Evolutionary conservation across 2,113 vertebrate genomes (phyloP).

Genomic region (Trichechus manatus): DNA sequence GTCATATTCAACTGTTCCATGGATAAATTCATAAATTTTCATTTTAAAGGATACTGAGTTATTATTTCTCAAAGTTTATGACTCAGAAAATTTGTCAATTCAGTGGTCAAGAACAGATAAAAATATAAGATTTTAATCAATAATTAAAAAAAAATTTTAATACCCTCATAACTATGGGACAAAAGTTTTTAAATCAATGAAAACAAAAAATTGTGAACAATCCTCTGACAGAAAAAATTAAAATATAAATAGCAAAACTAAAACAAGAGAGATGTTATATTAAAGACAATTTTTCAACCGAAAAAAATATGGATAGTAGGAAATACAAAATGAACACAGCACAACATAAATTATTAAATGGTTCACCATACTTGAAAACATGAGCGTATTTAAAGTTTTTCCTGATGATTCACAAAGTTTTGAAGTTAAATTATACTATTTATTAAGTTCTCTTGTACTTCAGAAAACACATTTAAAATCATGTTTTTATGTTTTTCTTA

Average conservation of each 20-base stretch:
- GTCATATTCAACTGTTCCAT: constrained; percentile 35
- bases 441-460: background rate
- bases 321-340: constrained; percentile 55
- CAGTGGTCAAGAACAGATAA: constrained; percentile 43
- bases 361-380: constrained; percentile 25
- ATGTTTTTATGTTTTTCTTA: constrained; percentile 6
- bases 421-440: background rate
- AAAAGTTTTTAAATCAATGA: constrained; percentile 41
- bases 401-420: background rate
- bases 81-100: constrained; percentile 42
- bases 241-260: constrained; percentile 36
- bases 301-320: constrained; percentile 17
- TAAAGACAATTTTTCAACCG: constrained; percentile 2
- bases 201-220: constrained; percentile 33
- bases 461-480: constrained; percentile 20
- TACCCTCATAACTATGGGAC: constrained; percentile 29
- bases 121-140: constrained; percentile 10
- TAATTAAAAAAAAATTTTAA: constrained; percentile 21
- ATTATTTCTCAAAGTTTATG: background rate
- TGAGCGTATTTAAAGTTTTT: background rate
- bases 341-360: background rate
- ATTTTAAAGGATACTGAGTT: constrained; percentile 6
- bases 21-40: constrained; percentile 29
- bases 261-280: background rate
- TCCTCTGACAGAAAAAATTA: constrained; percentile 25